Evolutionary conservation across 2,888 invertebrate genomes (phyloP).

Genomic region (Coleophora flavipennella): DNA sequence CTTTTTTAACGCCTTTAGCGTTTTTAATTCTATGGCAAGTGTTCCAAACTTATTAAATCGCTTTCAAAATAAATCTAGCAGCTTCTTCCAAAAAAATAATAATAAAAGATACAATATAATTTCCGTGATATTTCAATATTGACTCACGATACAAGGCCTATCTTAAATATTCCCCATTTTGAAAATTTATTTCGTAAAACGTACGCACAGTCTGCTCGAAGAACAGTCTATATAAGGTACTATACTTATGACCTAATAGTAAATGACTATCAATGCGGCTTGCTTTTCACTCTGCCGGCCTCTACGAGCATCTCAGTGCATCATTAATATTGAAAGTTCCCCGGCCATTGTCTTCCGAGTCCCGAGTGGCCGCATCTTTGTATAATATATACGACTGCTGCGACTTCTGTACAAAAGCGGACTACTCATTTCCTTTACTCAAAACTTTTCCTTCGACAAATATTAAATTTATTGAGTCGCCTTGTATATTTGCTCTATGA

Average conservation of each 20-base stretch:
- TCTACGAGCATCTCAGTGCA: constrained; percentile 63
- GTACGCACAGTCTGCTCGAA: no score
- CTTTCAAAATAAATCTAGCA: no score
- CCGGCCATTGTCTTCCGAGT: constrained; percentile 60
- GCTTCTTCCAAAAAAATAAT: no score
- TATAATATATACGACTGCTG: constrained; percentile 52
- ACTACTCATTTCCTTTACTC: constrained; percentile 60
- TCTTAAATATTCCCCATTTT: no score
- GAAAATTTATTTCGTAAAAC: no score
- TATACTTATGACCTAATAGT: constrained; percentile 69
- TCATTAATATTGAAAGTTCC: constrained; percentile 70
- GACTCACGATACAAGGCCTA: no score
- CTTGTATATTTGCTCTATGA: constrained; percentile 15
- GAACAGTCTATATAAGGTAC: no score
- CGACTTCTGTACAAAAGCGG: constrained; percentile 42
- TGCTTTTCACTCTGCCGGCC: constrained; percentile 55
- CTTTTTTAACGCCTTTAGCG: no score
- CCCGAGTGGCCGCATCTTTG: constrained; percentile 56
- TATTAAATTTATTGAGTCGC: constrained; percentile 24
- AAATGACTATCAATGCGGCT: constrained; percentile 69
- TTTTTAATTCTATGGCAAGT: no score
- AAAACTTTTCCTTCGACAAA: constrained; percentile 46
- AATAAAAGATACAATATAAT: no score
- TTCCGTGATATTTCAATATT: no score
- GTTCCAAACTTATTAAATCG: no score